A percentile compares a stretch with the other conserved stretches of the same genome.
These are phyloP conservation scores for Aporophyla lueneburgensis DNA, from an alignment of 2,888 invertebrate species.

Conservation along the genomic window DNA sequence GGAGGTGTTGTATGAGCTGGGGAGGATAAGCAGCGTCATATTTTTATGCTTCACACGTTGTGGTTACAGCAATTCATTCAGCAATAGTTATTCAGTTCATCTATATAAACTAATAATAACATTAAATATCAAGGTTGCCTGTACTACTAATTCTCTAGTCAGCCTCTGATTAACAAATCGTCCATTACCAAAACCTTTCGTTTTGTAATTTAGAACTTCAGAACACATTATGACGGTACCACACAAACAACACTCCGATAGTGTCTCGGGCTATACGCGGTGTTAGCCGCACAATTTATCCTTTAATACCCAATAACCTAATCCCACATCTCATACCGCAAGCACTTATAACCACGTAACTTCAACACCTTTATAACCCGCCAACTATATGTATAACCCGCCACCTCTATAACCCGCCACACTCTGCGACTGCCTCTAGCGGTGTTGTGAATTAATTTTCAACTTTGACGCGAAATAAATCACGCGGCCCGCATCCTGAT, in stretches of 20 bases:
- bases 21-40: neutral
- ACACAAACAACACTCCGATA: neutral
- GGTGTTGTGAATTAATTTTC: constrained; percentile 87
- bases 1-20: neutral
- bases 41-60: neutral
- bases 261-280: neutral
- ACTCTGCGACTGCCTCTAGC: constrained; percentile 60
- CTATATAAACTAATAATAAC: neutral
- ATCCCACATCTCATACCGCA: constrained; percentile 13
- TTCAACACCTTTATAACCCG: neutral
- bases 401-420: constrained; percentile 25
- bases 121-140: neutral
- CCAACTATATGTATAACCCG: constrained; percentile 7
- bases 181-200: neutral
- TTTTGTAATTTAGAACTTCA: neutral
- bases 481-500: constrained; percentile 85
- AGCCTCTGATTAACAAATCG: neutral
- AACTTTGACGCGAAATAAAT: constrained; percentile 87
- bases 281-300: constrained; percentile 3
- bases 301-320: constrained; percentile 40
- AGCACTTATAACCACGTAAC: constrained; percentile 29
- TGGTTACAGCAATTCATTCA: neutral
- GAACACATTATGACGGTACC: neutral
- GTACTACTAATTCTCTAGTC: neutral
- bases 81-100: neutral